phyloP scores from a whole-genome alignment of 2,888 invertebrate genomes.

The Congeria kusceri region DNA sequence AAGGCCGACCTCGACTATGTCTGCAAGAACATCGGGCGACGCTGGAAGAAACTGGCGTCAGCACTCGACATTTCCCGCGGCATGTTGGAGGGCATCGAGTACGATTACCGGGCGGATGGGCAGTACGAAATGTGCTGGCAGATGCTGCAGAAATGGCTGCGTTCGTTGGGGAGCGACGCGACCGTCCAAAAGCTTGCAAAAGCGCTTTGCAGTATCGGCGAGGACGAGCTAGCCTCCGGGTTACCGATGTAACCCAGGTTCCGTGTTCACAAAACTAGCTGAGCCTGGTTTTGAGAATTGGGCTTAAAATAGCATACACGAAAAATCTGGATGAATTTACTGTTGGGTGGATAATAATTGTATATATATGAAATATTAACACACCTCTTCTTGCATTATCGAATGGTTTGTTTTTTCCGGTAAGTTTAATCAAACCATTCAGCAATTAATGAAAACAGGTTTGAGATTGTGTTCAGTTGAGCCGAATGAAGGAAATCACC shows the following conservation, averaged over 20 bases:
- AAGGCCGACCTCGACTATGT: conserved; percentile 36
- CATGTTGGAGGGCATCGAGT: conserved; percentile 36
- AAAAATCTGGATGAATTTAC: too few species aligned
- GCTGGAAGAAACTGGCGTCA: conserved; percentile 38
- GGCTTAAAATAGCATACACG: too few species aligned
- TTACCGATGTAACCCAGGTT: conserved; percentile 9
- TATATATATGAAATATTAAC: too few species aligned
- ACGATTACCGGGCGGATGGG: conserved; percentile 46
- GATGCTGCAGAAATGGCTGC: conserved; percentile 46
- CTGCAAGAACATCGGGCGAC: conserved; percentile 48
- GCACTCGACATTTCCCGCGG: conserved; percentile 35
- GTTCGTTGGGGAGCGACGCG: conserved; percentile 25
- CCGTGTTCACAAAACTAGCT: too few species aligned
- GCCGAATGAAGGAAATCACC: too few species aligned
- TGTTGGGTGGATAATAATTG: too few species aligned
- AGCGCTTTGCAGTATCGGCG: conserved; percentile 33
- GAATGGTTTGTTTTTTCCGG: too few species aligned
- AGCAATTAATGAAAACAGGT: too few species aligned
- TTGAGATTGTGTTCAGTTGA: too few species aligned
- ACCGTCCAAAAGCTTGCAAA: conserved; percentile 35
- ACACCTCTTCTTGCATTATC: too few species aligned
- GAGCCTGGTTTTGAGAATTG: too few species aligned
- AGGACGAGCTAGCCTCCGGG: conserved; percentile 31
- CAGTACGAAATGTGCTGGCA: conserved; percentile 59
- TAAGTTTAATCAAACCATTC: too few species aligned